Conservation (phyloP, 2,888 invertebrate genomes). For the Laspeyria flexula region DNA sequence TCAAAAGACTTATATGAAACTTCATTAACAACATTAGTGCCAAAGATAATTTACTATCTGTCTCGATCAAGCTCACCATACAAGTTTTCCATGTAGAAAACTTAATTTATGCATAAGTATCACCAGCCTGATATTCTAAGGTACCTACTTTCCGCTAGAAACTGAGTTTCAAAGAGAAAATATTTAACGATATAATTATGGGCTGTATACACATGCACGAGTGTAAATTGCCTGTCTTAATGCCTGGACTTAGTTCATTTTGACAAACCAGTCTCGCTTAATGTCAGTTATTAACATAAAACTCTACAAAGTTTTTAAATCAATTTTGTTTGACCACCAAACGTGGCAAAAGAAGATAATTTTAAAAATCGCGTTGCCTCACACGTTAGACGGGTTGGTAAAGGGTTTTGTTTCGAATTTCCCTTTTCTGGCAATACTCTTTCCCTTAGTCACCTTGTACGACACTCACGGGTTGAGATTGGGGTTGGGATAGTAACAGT, state of each 20-base stretch:
- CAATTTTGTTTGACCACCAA: slow-evolving; percentile 2
- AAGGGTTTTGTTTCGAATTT: no score
- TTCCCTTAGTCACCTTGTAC: no score
- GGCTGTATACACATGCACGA: slow-evolving; percentile 7
- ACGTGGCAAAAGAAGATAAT: not conserved
- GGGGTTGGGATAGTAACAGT: no score
- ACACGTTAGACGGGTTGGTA: not conserved
- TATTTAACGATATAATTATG: slow-evolving; percentile 39
- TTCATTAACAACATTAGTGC: not conserved
- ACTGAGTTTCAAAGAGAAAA: slow-evolving; percentile 39
- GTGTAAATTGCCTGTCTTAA: slow-evolving; percentile 21
- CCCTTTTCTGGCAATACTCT: no score
- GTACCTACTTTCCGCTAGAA: slow-evolving; percentile 28
- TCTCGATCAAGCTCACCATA: slow-evolving; percentile 11
- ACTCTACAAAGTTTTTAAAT: slow-evolving; percentile 1
- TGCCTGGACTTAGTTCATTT: slow-evolving; percentile 18
- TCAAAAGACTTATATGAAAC: not conserved
- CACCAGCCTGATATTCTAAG: not conserved
- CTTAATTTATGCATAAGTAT: slow-evolving; percentile 29
- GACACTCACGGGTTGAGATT: no score
- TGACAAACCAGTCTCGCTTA: slow-evolving; percentile 20
- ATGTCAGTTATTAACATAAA: slow-evolving; percentile 25
- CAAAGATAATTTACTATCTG: not conserved
- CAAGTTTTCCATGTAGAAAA: slow-evolving; percentile 23
- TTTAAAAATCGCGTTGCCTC: not conserved